These are phyloP conservation scores for Nebria ingens DNA, from an alignment of 1,140 invertebrate species.

Conservation along the genomic window DNA sequence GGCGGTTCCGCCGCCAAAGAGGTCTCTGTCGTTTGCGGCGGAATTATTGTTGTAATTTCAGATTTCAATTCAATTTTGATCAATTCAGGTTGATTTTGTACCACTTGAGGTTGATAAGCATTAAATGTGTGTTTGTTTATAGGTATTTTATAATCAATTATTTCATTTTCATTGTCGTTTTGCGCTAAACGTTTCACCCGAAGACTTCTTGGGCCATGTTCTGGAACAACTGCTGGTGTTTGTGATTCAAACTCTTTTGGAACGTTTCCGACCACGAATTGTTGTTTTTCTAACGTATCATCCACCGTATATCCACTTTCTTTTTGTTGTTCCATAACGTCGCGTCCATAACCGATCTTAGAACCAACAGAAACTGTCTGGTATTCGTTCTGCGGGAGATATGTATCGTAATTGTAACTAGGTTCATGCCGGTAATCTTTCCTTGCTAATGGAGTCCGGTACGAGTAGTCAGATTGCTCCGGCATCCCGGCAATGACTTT, in stretches of 20 bases:
- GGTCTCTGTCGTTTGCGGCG: neutral
- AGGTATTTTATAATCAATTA: slow-evolving; percentile 30
- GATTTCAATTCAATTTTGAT: neutral
- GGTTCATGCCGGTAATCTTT: slow-evolving; percentile 19
- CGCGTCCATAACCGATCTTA: slow-evolving; percentile 24
- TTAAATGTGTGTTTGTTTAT: no score
- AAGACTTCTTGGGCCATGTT: slow-evolving; percentile 45
- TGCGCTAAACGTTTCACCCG: slow-evolving; percentile 31
- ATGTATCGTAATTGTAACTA: slow-evolving; percentile 10
- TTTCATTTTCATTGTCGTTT: slow-evolving; percentile 30
- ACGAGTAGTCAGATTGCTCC: slow-evolving; percentile 26
- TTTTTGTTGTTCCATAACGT: slow-evolving; percentile 32
- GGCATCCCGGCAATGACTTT: slow-evolving; percentile 66
- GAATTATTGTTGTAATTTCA: neutral
- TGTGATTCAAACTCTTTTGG: slow-evolving; percentile 40
- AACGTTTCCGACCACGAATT: slow-evolving; percentile 46
- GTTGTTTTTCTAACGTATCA: slow-evolving; percentile 24
- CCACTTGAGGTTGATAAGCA: no score
- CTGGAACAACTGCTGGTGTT: slow-evolving; percentile 44
- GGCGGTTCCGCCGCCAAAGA: neutral
- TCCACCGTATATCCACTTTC: slow-evolving; percentile 27
- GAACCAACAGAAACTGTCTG: neutral
- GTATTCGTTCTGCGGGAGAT: neutral
- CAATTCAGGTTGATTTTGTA: neutral
- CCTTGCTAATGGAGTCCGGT: slow-evolving; percentile 20